phyloP scores from a whole-genome alignment of 2,113 vertebrate species.

The Gymnarchus niloticus region DNA sequence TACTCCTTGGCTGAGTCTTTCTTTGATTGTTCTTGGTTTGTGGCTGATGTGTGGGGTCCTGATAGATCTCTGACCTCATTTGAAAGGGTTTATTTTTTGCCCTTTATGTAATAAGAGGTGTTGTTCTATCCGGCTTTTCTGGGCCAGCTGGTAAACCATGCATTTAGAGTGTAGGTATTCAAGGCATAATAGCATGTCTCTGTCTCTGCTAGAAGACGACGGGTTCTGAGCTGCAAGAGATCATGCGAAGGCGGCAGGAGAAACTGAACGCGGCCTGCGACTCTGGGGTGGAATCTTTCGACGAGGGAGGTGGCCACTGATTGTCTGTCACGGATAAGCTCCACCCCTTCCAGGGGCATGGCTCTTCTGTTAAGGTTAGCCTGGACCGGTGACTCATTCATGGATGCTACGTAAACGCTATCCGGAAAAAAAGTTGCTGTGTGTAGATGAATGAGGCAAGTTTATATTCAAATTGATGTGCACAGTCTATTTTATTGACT shows the following conservation, averaged over 20 bases:
- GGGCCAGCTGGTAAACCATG: neutral
- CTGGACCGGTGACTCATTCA: neutral
- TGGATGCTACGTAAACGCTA: neutral
- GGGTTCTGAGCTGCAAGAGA: constrained; percentile 86
- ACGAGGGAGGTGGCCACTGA: constrained; percentile 59
- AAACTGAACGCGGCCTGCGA: constrained; percentile 82
- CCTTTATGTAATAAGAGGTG: too few species aligned
- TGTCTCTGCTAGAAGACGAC: constrained; percentile 64
- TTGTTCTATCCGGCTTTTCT: too few species aligned
- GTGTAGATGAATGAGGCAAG: neutral
- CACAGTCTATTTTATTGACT: neutral
- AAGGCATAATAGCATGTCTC: neutral
- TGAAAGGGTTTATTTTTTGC: too few species aligned
- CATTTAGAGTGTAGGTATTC: neutral
- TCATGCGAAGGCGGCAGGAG: constrained; percentile 92
- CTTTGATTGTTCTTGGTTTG: neutral
- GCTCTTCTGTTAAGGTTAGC: neutral
- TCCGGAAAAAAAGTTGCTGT: neutral
- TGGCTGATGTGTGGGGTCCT: neutral
- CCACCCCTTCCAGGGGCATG: too few species aligned
- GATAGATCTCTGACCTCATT: neutral
- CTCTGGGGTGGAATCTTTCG: constrained; percentile 91
- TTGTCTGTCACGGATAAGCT: neutral
- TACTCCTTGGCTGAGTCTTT: too few species aligned
- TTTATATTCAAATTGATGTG: neutral